Percentiles rank a stretch among this genome's conserved stretches.
Conservation (phyloP, 2,888 invertebrate genomes). For the Pollenia labialis region DNA sequence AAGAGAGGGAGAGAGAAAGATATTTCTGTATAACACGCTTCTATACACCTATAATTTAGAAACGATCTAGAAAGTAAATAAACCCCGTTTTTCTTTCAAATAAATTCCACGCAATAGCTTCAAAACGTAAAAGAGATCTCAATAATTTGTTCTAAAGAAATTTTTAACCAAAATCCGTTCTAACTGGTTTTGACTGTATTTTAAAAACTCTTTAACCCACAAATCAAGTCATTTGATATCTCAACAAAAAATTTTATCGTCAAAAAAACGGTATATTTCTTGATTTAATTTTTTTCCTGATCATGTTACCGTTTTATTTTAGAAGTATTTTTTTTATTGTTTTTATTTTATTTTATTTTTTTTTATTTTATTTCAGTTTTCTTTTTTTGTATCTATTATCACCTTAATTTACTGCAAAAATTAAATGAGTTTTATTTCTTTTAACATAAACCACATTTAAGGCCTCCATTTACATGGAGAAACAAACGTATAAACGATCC, state of each 20-base stretch:
- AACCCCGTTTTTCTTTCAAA: too few relatives aligned
- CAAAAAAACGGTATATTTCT: neutral
- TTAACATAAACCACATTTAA: slow-evolving; percentile 1
- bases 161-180: neutral
- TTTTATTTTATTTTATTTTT: neutral
- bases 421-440: slow-evolving; percentile 43
- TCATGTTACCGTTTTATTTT: slow-evolving; percentile 7
- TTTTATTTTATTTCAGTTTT: neutral
- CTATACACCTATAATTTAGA: too few relatives aligned
- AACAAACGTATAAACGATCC: neutral
- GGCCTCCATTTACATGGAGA: neutral
- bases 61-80: too few relatives aligned
- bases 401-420: slow-evolving; percentile 56
- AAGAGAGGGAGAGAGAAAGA: too few relatives aligned
- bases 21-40: too few relatives aligned
- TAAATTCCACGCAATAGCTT: too few relatives aligned
- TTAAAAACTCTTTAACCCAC: neutral
- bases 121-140: too few relatives aligned
- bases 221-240: neutral
- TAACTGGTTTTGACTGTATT: neutral
- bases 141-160: neutral
- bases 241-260: neutral
- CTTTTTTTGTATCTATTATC: slow-evolving; percentile 39
- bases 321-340: slow-evolving; percentile 24
- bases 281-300: neutral